phyloP scores from a whole-genome alignment of 2,797 vertebrate genomes.

The Aphelocoma californica region DNA sequence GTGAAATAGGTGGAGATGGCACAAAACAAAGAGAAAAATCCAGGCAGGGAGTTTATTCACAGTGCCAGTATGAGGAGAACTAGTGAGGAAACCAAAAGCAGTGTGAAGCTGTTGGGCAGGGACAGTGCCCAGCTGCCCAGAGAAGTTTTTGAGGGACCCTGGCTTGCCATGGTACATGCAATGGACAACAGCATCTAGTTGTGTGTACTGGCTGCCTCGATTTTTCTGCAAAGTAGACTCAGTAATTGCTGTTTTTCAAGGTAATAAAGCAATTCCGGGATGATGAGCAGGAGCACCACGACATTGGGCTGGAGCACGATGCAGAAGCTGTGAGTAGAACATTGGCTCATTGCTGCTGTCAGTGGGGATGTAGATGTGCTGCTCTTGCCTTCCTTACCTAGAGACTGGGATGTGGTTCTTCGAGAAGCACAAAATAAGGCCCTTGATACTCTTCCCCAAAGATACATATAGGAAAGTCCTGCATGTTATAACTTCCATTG shows the following conservation, averaged over 20 bases:
- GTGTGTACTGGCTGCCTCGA: not conserved
- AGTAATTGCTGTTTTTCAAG: conserved; percentile 64
- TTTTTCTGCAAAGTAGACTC: not conserved
- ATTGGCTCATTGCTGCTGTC: not conserved
- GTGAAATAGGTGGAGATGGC: not conserved
- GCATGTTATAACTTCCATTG: not conserved
- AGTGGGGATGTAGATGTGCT: not conserved
- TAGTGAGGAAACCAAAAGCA: accelerated
- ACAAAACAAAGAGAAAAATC: not conserved
- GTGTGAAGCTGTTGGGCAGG: not conserved
- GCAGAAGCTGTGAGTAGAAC: conserved; percentile 83
- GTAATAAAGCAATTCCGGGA: conserved; percentile 92
- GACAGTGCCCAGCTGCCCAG: not conserved
- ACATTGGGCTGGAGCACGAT: conserved; percentile 86
- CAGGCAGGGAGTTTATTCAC: not conserved
- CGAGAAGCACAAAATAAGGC: not conserved
- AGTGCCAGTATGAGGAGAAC: not conserved
- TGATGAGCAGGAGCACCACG: conserved; percentile 93
- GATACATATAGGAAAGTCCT: not conserved
- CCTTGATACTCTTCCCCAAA: not conserved
- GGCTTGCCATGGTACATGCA: not conserved
- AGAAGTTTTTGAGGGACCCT: not conserved
- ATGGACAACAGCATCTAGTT: not conserved
- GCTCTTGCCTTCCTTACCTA: not conserved
- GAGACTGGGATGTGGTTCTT: not conserved